Evolutionary conservation across 2,888 invertebrate species (phyloP), one percentile per base, ranked within the genome.

Genomic region (Cactoblastis cactorum): DNA sequence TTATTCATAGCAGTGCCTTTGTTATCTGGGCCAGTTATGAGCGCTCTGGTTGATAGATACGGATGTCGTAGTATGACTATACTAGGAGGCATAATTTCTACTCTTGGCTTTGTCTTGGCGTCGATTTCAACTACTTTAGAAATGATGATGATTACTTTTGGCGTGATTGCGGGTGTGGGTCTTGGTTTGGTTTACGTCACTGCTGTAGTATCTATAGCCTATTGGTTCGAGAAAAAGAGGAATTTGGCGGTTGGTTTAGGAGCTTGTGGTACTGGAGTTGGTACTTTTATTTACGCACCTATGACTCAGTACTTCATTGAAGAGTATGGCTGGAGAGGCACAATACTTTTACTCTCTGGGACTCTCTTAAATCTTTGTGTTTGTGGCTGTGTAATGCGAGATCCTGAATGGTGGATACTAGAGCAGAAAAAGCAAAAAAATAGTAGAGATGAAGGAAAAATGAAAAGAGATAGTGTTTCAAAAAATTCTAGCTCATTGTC

Each of bases 1-100:
- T 80, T 98, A 12, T 97, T 98, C 70, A 94, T 97, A 79, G 95
- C 97, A 0, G 95, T 98, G 37, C 98, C 98, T 0, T 89, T 98
- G 45, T 75, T 97, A 0, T 93, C 95, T 49, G 96, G 97, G 0
- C 96, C 96, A 0, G 90, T 96, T 0, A 95, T 95, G 91, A 95
- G 95, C 55, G 94, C 95, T 52, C 83, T 97, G 48, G 96, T 96
- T 2, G 96, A 96, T 70, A 92, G 94, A 69, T 96, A 95, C 74
- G 97, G 97, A n/a, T 96, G 96, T 69, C 90, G 92, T 51, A 92
- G 90, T 56, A 94, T 94, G 94, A 94, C 94, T 3, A 94, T 94
- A 49, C 74, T 93, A 1, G 95, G 95, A 0, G 95, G 95, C 0
- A 51, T 95, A 1, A 90, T 95, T 45, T 93, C 95, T 0, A 92